Evolutionary conservation across 2,797 vertebrate species (phyloP).

Genomic region (Synaphobranchus kaupii): DNA sequence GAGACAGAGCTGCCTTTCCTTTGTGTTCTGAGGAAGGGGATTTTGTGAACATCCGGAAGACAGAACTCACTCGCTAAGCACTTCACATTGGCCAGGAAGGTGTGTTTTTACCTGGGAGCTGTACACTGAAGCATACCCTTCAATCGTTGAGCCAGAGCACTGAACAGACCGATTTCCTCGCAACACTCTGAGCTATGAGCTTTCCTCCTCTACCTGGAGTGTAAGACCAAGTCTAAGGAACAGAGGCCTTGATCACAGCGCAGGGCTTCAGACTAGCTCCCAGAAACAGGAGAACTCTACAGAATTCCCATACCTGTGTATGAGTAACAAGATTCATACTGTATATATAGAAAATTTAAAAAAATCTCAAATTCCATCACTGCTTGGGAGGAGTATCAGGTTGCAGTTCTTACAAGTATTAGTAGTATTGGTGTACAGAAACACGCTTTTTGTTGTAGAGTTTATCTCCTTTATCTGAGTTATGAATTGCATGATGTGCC

Average conservation of each 20-base stretch:
- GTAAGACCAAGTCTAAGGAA: not conserved
- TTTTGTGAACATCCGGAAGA: not conserved
- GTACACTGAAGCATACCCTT: not conserved
- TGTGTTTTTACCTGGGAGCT: not conserved
- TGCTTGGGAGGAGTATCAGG: not conserved
- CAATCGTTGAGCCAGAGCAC: not conserved
- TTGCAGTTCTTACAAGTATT: not conserved
- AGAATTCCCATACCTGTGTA: not conserved
- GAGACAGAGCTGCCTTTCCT: not conserved
- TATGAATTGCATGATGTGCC: constrained; percentile 72
- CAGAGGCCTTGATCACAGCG: not conserved
- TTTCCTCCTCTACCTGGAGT: not conserved
- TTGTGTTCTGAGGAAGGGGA: not conserved
- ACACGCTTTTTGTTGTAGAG: constrained; percentile 67
- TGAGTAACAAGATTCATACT: not conserved
- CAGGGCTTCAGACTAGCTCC: not conserved
- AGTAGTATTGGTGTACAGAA: not conserved
- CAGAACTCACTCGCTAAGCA: not conserved
- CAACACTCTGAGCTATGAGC: not conserved
- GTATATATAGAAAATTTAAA: not conserved
- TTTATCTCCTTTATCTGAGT: constrained; percentile 57
- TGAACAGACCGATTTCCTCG: not conserved
- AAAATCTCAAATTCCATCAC: not conserved
- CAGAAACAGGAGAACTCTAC: not conserved
- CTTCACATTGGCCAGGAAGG: not conserved